Base-by-base conservation (phyloP, 2,797 vertebrate species). In the Masticophis lateralis region DNA sequence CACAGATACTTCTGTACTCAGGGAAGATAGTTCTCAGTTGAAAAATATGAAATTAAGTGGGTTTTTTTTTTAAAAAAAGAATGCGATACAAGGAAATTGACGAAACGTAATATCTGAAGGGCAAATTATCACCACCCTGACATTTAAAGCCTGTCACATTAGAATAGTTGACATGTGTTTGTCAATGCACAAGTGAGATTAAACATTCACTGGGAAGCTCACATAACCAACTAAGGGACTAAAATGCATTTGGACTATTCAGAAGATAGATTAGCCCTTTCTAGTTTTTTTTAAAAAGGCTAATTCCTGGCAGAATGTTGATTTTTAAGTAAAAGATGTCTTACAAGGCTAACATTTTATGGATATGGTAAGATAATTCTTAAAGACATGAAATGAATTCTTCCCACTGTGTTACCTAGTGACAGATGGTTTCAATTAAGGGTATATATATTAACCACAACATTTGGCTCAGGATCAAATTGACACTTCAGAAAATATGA, bases 171-270 rank as follows among this genome's bases (percentile, higher is more conserved):
- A 28, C 22, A 55, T 91, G 32, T 37, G 10, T 59, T 91, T 86
- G 69, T 43, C 56, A 88, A 95, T 92, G 91, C 74, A 92, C 94
- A 94, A 95, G 91, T 93, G 43, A 57, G 92, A 87, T 90, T 90
- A 55, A 88, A 37, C 32, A 63, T 91, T 90, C 86, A 7, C 55
- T 87, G 92, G 91, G 92, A 92, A 96, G 93, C 59, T 90, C 10
- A 94, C 94, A 90, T 13, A 95, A 93, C 94, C 10, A 25, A 93
- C 95, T 94, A 95, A 95, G 95, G 93, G 55, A 47, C 57, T 27
- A 83, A 83, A 83, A 91, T 83, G 57, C 32, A 83, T 47, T 43
- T 43, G 55, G 43, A 16, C 56, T 83, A 79, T 83, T 91, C 55
- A 47, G 32, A 91, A 83, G 56, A 91, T 59, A 60, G 69, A 91